phyloP scores from a whole-genome alignment of 2,113 vertebrate genomes.

The Myotis lucifugus region DNA sequence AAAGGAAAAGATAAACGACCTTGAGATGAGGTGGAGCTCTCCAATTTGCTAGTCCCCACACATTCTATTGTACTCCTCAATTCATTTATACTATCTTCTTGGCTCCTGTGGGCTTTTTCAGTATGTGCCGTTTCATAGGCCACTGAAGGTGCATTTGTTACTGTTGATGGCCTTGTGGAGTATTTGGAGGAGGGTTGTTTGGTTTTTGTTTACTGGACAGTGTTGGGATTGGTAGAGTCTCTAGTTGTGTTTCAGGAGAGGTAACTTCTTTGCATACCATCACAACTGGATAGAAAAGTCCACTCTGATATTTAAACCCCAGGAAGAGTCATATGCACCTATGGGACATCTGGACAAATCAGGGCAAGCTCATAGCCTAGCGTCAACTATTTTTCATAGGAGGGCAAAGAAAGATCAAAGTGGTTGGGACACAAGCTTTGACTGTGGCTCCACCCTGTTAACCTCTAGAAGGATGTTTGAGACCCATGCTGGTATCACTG shows the following conservation, averaged over 20 bases:
- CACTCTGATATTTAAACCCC: slow-evolving; percentile 2
- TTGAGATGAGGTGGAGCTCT: neutral
- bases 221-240: neutral
- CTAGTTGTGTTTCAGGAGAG: neutral
- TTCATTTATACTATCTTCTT: neutral
- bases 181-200: neutral
- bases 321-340: neutral
- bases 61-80: neutral
- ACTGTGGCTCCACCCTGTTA: neutral
- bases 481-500: neutral
- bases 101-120: neutral
- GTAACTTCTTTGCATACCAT: neutral
- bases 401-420: slow-evolving; percentile 14
- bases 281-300: neutral
- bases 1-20: slow-evolving; percentile 13
- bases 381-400: slow-evolving; percentile 28
- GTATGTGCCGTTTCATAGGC: neutral
- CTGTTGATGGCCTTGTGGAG: neutral
- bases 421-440: neutral
- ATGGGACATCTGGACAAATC: neutral
- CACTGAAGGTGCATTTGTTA: neutral
- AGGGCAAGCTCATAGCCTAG: neutral
- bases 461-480: neutral
- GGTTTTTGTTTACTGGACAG: neutral
- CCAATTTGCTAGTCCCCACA: neutral